Conservation (phyloP, 2,113 vertebrate species). For the Ovibos moschatus region DNA sequence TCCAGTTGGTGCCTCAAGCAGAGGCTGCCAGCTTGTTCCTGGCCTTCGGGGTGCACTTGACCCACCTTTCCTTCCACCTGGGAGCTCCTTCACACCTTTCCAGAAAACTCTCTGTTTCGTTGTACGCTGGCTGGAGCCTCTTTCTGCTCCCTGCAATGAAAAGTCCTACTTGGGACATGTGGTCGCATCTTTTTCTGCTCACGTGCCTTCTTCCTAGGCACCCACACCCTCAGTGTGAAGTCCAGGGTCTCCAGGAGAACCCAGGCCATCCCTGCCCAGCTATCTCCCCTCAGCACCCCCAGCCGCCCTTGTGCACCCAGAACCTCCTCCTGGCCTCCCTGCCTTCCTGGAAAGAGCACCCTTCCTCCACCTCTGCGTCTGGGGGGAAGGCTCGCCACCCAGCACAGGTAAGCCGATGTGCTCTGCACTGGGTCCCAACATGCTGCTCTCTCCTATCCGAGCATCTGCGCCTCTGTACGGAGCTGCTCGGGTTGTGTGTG, state of each 20-base stretch:
- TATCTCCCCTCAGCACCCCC: accelerated
- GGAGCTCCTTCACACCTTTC: not conserved
- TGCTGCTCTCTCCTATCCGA: not conserved
- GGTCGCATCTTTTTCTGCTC: not conserved
- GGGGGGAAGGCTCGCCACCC: not conserved
- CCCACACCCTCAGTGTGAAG: not conserved
- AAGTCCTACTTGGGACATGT: accelerated
- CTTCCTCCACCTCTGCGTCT: not conserved
- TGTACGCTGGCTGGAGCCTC: accelerated
- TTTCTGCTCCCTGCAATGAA: not conserved
- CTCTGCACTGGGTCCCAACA: not conserved
- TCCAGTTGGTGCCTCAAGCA: accelerated
- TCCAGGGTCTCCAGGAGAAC: not conserved
- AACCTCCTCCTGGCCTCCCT: not conserved
- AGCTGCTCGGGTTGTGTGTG: too few species aligned
- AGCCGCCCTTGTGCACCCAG: accelerated
- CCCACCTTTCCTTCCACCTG: accelerated
- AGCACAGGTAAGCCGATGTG: accelerated
- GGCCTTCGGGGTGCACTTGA: accelerated
- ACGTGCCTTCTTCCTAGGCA: not conserved
- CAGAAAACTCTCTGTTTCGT: not conserved
- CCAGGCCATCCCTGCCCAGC: accelerated
- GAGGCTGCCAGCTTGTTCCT: not conserved
- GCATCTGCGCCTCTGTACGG: too few species aligned
- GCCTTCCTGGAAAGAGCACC: not conserved